Conservation (phyloP, 2,797 vertebrate species). For the Rhodeus uyekii region DNA sequence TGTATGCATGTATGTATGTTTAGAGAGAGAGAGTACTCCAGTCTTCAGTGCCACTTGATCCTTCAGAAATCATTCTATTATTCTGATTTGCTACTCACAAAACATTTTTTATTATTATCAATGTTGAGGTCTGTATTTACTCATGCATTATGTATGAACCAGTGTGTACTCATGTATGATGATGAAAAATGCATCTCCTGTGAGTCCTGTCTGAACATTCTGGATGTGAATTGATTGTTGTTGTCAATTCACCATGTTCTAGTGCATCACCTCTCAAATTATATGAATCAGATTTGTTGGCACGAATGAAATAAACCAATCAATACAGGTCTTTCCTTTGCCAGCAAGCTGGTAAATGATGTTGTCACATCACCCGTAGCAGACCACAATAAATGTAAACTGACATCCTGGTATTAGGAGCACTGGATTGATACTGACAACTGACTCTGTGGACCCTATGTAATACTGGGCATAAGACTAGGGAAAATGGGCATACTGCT, state of each 20-base stretch:
- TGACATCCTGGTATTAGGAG: conserved; percentile 5
- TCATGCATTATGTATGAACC: too few species aligned
- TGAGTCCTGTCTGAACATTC: background rate
- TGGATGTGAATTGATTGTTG: background rate
- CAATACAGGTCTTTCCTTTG: background rate
- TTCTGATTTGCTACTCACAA: background rate
- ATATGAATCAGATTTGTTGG: background rate
- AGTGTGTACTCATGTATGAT: background rate
- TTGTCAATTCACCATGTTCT: background rate
- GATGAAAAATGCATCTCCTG: background rate
- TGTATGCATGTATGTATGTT: too few species aligned
- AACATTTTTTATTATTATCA: background rate
- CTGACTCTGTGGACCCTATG: background rate
- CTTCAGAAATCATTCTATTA: background rate
- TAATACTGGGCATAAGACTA: background rate
- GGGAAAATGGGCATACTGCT: background rate
- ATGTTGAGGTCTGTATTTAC: background rate
- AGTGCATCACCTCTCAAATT: background rate
- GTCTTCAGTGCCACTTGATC: too few species aligned
- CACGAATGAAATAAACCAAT: background rate
- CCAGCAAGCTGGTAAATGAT: background rate
- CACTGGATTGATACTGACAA: background rate
- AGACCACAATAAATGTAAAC: background rate
- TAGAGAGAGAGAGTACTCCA: too few species aligned
- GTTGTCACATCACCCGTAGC: background rate